Base-by-base conservation (phyloP, 2,113 vertebrate species). In the Rattus rattus region DNA sequence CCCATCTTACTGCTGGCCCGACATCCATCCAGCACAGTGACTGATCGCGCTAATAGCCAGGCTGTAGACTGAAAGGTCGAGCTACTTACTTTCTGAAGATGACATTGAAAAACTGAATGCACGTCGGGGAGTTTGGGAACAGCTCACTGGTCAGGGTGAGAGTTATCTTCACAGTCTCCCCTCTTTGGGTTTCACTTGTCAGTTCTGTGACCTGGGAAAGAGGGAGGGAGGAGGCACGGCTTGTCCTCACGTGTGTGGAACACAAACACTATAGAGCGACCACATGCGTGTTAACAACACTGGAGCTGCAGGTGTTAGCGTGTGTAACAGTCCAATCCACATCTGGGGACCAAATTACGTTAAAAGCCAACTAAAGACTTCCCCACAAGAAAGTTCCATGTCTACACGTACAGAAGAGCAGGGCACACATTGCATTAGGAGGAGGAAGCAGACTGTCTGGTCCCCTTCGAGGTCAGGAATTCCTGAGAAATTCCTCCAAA, bases 11-110 rank as follows among this genome's bases (percentile, higher is more conserved):
- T 19, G 80, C n/a, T 36, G 14, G 61, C 54, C 75, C 20, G 0
- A 1, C 19, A 19, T n/a, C 77, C 52, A 59, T 11, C 11, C 30
- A 26, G 39, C 39, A 36, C 28, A 70, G 20, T 1, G 59, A 36
- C 10, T 39, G 49, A 77, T n/a, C 22, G 20, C 8, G 24, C 61
- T 30, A 59, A 87, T 4, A 65, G 20, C 54, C 88, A 65, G 54
- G 47, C 39, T 88, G 26, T 16, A 5, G 0, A 12, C 10, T 1
- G 17, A 59, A 43, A 67, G 19, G 67, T 19, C 30, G 79, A 90
- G 26, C 19, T 1, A 30, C 98, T 97, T 97, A 98, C 98, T 98
- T 98, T 75, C 94, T 98, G 92, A 98, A 98, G 88, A 98, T 83
- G 69, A 98, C 92, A 33, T 88, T 98, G 95, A 98, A 97, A 93